Conservation (phyloP, 2,888 invertebrate species). For the Actias luna region DNA sequence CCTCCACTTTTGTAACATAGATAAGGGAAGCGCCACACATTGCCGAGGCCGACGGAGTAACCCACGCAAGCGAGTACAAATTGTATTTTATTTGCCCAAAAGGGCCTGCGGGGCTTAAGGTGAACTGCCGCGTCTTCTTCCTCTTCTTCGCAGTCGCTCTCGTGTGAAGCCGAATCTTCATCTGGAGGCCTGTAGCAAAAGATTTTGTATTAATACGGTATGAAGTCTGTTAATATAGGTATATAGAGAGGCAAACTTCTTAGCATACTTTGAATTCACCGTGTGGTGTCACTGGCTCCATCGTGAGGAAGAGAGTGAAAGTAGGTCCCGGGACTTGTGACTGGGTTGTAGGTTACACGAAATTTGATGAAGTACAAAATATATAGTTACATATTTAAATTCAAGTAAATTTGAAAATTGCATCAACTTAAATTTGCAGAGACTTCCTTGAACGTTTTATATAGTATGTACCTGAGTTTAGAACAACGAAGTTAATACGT, state of each 20-base stretch:
- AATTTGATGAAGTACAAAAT: no score
- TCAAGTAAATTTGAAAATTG: neutral
- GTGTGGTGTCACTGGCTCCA: no score
- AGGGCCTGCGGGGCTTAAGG: constrained; percentile 89
- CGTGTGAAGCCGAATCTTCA: constrained; percentile 87
- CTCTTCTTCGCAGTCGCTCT: constrained; percentile 87
- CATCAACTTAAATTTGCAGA: neutral
- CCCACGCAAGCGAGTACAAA: constrained; percentile 94
- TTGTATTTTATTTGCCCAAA: constrained; percentile 94
- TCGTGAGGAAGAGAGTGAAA: no score
- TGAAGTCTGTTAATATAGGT: no score
- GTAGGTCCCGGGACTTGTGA: no score
- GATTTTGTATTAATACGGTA: neutral
- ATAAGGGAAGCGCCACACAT: constrained; percentile 96
- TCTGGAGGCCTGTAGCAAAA: constrained; percentile 84
- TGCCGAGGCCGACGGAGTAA: constrained; percentile 94
- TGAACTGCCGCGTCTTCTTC: constrained; percentile 87
- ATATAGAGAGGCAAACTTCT: no score
- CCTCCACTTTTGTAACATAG: constrained; percentile 95
- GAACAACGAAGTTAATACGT: neutral
- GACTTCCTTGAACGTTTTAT: neutral
- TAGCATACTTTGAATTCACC: no score
- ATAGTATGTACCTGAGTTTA: neutral
- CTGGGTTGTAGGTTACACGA: no score
- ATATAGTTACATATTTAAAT: neutral